Evolutionary conservation across 2,113 vertebrate species (phyloP).

Genomic region (Ranitomeya imitator): DNA sequence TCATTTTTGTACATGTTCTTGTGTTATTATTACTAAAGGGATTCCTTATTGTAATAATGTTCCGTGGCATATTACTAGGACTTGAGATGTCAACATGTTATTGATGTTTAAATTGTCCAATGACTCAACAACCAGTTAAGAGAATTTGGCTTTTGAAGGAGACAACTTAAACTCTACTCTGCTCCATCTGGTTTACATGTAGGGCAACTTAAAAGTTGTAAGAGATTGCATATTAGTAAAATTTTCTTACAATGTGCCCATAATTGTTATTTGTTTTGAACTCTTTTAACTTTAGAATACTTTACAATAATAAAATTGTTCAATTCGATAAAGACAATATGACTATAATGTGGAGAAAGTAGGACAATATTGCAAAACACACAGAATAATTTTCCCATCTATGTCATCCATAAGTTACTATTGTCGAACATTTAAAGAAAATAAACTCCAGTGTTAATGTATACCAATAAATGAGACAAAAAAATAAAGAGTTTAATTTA

Average conservation of each 20-base stretch:
- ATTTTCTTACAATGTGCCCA: too few species aligned
- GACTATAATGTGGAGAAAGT: not conserved
- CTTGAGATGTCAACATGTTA: not conserved
- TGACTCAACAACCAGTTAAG: not conserved
- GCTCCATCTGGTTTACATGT: not conserved
- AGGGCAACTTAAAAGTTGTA: too few species aligned
- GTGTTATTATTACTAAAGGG: not conserved
- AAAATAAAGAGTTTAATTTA: constrained; percentile 3
- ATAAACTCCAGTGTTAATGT: not conserved
- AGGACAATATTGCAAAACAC: not conserved
- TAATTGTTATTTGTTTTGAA: too few species aligned
- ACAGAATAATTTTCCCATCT: not conserved
- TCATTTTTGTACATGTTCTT: not conserved
- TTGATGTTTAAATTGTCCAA: not conserved
- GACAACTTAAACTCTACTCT: not conserved
- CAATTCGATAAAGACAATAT: not conserved
- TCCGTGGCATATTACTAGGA: not conserved
- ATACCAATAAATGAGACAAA: not conserved
- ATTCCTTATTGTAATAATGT: not conserved
- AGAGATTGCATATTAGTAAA: too few species aligned
- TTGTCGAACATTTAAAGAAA: not conserved
- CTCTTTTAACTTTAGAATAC: too few species aligned
- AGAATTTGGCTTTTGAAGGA: not conserved
- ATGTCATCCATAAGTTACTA: not conserved
- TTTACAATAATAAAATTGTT: too few species aligned